Evolutionary conservation across 2,888 invertebrate species (phyloP), one percentile per base, ranked within the genome.

Genomic region (Brachynemurus nebulosus): DNA sequence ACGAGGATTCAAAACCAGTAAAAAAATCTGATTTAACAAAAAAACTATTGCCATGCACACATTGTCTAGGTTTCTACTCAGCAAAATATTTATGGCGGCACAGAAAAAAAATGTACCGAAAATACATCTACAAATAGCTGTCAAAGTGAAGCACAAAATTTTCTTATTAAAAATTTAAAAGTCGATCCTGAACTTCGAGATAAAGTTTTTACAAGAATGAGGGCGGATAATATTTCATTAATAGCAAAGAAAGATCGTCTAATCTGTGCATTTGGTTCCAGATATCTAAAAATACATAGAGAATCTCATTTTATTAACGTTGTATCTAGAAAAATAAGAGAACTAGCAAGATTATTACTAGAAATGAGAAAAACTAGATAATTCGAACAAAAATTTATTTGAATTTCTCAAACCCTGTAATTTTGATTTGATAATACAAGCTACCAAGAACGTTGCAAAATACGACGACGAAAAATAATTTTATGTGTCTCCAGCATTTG

Each of bases 241-340:
- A 19, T 12, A 6, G 51, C 44, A 17, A 51, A 48, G 20, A 44
- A 43, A 16, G 49, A 51, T 39, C 1, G 38, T 2, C 19, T 49
- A 17, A 48, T 51, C 27, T 49, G 51, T 27, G 45, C 45, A 7
- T 51, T 47, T 46, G 49, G 30, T 25, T 41, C 46, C n/a, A 45
- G 45, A 23, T 45, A 45, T 18, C 9, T 48, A 11, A 49, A 47
- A 37, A 50, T 16, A 21, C 51, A 51, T 44, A 38, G 46, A 33
- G 45, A 45, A 8, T 37, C 48, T n/a, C n/a, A n/a, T n/a, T 40
- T 21, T 50, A 17, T 44, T 40, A 4, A 38, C 44, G 42, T 40
- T 50, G 1, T 21, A 47, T 9, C 23, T 47, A 7, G 42, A 30
- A 34, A n/a, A n/a, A n/a, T n/a, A n/a, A n/a, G n/a, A n/a, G n/a